Conservation (phyloP, 2,888 invertebrate genomes). For the Agrenia bidenticulata region DNA sequence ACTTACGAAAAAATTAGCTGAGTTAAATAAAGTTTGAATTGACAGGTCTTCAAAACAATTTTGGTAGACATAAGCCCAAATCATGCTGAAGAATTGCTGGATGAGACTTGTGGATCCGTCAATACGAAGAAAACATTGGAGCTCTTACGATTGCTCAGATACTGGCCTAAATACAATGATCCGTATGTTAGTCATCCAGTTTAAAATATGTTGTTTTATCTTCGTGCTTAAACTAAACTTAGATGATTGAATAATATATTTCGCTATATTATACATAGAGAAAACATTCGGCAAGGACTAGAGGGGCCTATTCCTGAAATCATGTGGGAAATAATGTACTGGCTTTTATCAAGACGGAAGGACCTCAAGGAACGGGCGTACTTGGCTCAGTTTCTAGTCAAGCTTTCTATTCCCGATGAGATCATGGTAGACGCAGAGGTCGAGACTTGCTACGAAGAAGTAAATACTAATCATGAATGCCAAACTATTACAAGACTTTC, state of each 20-base stretch:
- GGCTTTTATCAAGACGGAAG: slow-evolving; percentile 72
- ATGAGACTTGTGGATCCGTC: slow-evolving; percentile 59
- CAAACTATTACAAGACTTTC: no score
- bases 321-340: slow-evolving; percentile 67
- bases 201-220: background rate
- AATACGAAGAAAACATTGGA: slow-evolving; percentile 61
- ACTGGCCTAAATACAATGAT: slow-evolving; percentile 65
- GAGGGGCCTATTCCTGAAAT: slow-evolving; percentile 56
- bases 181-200: slow-evolving; percentile 54
- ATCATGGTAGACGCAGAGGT: slow-evolving; percentile 73
- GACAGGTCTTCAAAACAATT: slow-evolving; percentile 68
- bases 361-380: slow-evolving; percentile 80
- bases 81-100: slow-evolving; percentile 54
- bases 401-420: slow-evolving; percentile 72
- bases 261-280: slow-evolving; percentile 10
- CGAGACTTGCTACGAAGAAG: slow-evolving; percentile 67
- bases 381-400: slow-evolving; percentile 67
- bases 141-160: slow-evolving; percentile 72
- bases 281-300: slow-evolving; percentile 19
- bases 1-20: background rate
- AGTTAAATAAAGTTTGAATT: background rate
- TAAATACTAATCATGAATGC: slow-evolving; percentile 48
- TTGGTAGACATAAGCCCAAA: slow-evolving; percentile 69
- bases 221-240: background rate
- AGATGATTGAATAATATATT: background rate